Evolutionary conservation across 2,888 invertebrate genomes (phyloP), one percentile per base, ranked within the genome.

Genomic region (Apodemia duryi): DNA sequence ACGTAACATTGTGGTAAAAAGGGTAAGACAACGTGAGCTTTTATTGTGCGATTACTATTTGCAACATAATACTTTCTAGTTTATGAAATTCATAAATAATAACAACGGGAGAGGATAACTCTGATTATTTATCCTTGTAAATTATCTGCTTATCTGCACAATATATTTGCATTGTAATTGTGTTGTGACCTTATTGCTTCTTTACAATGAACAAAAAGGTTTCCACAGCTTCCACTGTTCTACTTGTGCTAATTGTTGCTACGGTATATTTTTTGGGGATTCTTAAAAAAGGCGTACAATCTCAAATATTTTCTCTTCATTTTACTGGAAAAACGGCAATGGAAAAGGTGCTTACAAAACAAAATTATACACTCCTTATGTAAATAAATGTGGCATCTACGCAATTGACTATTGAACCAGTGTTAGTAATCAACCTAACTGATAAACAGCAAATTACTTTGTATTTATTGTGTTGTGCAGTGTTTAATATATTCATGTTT

Each of bases 1-100:
- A 72, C 74, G 74, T 76, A 74, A 60, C 57, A 60, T 60, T 60
- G 57, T 60, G 57, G 65, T 65, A 61, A 65, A 29, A 61, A 29
- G 28, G 28, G 46, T 32, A 49, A 32, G 21, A 62, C 88, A 89
- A 86, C 85, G 88, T 89, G 88, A 89, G 84, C 75, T 38, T 10
- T 38, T 49, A 61, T 57, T 60, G 57, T 7, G 57, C 13, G 35
- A 60, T 35, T 60, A 60, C 35, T 2, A 13, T 60, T 60, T 60
- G 35, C n/a, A 32, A 60, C 21, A 51, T 21, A 51, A n/a, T 60
- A 2, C 2, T 6, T 35, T 60, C 6, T 29, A 51, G 49, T 51
- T 29, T 13, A 7, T 35, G 13, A 29, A 29, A 32, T 57, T 11
- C 21, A 10, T 57, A 11, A 32, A 32, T 11, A 60, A 6, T 35